Evolutionary conservation across 2,888 invertebrate genomes (phyloP), one percentile per base, ranked within the genome.

Genomic region (Tinea pellionella): DNA sequence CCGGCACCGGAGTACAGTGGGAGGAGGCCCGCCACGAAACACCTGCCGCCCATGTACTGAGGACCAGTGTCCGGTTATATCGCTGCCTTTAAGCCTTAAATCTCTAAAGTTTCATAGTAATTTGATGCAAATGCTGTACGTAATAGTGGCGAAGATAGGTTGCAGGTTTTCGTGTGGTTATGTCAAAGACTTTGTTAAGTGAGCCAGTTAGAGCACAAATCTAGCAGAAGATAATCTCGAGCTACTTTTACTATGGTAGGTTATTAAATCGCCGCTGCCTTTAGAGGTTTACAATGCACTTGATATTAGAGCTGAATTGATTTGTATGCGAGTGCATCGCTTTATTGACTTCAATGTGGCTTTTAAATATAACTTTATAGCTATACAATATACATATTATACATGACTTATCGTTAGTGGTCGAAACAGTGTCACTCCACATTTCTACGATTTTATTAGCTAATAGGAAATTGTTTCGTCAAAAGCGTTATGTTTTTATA

Each of bases 1-100:
- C 79, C 78, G 79, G 37, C 37, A 9, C 37, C 37, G 37, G n/a
- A 37, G 6, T 12, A 77, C 76, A 73, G 79, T 82, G 80, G 86
- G 86, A 84, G 86, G 85, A 83, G 85, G 84, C 80, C 68, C 37
- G 77, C 67, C 69, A 65, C 74, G 78, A 75, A 80, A 84, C 86
- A 87, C 86, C 86, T 87, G 86, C 86, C 86, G 83, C 86, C 86
- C 86, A 80, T 80, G 85, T 80, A 82, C 83, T 78, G 68, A 74
- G 73, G 71, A 84, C 80, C 78, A 79, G 80, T 77, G 75, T 74
- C 64, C 62, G 64, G 63, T 64, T 62, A 59, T 62, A 66, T 63
- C 61, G 61, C 62, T 61, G 60, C 63, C 63, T 63, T 37, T 57
- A 64, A 74, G 71, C 59, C 63, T 74, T 71, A 66, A 59, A 62